Base-by-base conservation (phyloP, 2,888 invertebrate species). In the Tethea ocularis region DNA sequence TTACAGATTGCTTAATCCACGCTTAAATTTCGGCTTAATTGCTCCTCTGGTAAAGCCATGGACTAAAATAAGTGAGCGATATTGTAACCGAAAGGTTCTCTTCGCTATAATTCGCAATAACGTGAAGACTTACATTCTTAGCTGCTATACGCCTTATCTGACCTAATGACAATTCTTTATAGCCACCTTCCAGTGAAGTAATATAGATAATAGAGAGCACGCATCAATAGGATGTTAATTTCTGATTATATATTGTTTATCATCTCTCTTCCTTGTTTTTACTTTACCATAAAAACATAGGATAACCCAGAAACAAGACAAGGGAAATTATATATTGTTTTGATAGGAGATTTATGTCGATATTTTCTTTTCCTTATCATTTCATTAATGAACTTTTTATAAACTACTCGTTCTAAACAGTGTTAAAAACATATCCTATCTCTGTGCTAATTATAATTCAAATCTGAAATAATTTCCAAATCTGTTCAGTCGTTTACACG, bases 91-190 rank as follows among this genome's bases (percentile, higher is more conserved):
- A 53, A 20, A 20, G 53, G 20, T 20, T 46, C 41, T 41, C 17
- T 7, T 46, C 10, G 46, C 65, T 69, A 70, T 72, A 76, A 75
- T 72, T 46, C 68, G 67, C 66, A 76, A 77, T 74, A 70, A 75
- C 41, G 62, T 62, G 66, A 59, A 67, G 68, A 66, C 63, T 69
- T 62, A 57, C 52, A 60, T 38, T 62, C 66, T 63, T 75, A 80
- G 72, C 74, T 77, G 80, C 72, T 76, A 63, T 69, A 58, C 57
- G 62, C 62, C 67, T 75, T 76, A 76, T 77, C 74, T 71, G 57
- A 62, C 57, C 68, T 74, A 68, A 65, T 78, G 74, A 73, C 72
- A 67, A 71, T 74, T 69, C 62, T 70, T 65, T 66, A 69, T 59
- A 61, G 63, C 66, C 63, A 60, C 69, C 65, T 64, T 69, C 69